A percentile compares a stretch with the other conserved stretches of the same genome.
Evolutionary conservation across 2,888 invertebrate genomes (phyloP).

Genomic region (Temnothorax ravouxi): DNA sequence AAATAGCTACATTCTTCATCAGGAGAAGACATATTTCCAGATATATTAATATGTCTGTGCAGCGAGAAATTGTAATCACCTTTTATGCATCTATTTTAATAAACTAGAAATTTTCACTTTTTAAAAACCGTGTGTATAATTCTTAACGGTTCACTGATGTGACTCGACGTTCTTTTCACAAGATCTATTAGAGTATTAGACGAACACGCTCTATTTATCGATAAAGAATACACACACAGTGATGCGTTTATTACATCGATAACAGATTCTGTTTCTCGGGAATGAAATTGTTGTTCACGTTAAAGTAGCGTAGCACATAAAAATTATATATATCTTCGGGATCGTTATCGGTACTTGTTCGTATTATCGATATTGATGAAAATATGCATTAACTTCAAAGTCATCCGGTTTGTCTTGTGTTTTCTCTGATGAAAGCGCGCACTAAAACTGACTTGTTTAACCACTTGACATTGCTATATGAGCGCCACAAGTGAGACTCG

Average conservation of each 20-base stretch:
- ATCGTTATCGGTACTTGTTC: not conserved
- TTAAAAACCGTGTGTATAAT: not conserved
- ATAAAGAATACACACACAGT: not conserved
- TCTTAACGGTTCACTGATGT: not conserved
- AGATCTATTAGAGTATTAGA: not conserved
- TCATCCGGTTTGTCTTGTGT: not conserved
- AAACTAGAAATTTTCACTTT: not conserved
- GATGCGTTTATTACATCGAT: not conserved
- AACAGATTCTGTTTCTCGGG: not conserved
- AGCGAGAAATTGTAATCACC: not conserved
- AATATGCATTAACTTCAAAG: not conserved
- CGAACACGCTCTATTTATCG: not conserved
- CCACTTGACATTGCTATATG: constrained; percentile 75
- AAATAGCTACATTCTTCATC: constrained; percentile 17
- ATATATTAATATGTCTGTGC: not conserved
- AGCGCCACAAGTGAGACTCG: constrained; percentile 78
- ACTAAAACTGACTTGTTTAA: constrained; percentile 29
- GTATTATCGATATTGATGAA: not conserved
- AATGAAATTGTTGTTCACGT: not conserved
- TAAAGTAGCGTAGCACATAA: not conserved
- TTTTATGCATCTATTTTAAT: not conserved
- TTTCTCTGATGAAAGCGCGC: constrained; percentile 11
- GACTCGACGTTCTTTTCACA: constrained; percentile 50
- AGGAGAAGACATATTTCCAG: not conserved
- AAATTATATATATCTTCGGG: not conserved